Percentiles rank a stretch among this genome's conserved stretches.
These are phyloP conservation scores for Caranx melampygus DNA, from an alignment of 2,113 vertebrate species.

Conservation along the genomic window DNA sequence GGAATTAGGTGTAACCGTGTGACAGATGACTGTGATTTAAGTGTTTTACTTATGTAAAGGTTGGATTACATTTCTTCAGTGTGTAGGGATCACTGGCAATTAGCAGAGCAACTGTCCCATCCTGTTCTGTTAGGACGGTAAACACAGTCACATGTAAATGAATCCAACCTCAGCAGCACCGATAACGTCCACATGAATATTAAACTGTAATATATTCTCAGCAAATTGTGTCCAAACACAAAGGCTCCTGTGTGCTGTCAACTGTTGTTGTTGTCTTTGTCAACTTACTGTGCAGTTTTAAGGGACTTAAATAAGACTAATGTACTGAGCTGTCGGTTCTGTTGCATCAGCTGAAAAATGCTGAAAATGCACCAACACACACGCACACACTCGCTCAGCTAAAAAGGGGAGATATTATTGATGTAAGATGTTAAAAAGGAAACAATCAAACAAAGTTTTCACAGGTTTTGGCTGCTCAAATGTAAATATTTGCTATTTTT, in stretches of 20 bases:
- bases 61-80: constrained; percentile 45
- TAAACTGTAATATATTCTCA: not conserved
- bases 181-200: not conserved
- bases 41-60: constrained; percentile 55
- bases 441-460: not conserved
- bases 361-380: not conserved
- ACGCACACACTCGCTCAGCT: not conserved
- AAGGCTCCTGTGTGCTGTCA: constrained; percentile 22
- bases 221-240: not conserved
- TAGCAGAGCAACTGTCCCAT: constrained; percentile 30
- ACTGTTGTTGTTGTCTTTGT: constrained; percentile 22
- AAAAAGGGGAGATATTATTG: not conserved
- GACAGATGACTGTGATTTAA: constrained; percentile 24
- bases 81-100: constrained; percentile 35
- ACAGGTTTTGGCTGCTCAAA: not conserved
- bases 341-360: constrained; percentile 15
- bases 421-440: not conserved
- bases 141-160: constrained; percentile 1
- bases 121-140: constrained; percentile 5
- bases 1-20: constrained; percentile 5
- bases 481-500: not conserved
- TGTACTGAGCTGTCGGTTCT: constrained; percentile 36
- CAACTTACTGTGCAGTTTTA: constrained; percentile 20
- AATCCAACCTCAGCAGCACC: not conserved
- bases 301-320: constrained; percentile 21